These are phyloP conservation scores for Mamestra brassicae DNA, from an alignment of 2,888 invertebrate species.

Conservation along the genomic window DNA sequence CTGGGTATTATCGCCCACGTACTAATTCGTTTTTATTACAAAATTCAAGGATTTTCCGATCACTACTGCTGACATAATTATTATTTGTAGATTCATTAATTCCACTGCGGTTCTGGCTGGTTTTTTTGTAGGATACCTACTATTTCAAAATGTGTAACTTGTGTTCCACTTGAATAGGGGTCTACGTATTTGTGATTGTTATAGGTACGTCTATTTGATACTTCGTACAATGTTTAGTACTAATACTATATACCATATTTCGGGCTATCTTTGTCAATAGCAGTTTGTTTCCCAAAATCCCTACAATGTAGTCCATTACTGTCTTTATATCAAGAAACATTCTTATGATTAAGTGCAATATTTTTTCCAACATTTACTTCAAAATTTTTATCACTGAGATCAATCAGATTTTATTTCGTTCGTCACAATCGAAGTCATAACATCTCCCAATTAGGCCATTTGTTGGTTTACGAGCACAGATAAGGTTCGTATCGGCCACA, in stretches of 20 bases:
- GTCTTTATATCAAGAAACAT: background rate
- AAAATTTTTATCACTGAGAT: slow-evolving; percentile 21
- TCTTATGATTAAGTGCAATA: background rate
- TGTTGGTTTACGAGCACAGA: slow-evolving; percentile 43
- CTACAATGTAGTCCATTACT: no score
- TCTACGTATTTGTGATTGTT: background rate
- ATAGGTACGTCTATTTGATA: no score
- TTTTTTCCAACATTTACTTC: background rate
- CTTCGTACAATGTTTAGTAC: no score
- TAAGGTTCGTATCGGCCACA: slow-evolving; percentile 25
- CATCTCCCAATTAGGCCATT: slow-evolving; percentile 43
- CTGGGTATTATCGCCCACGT: slow-evolving; percentile 23
- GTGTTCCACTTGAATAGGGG: background rate
- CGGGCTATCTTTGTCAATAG: background rate
- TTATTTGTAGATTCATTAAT: slow-evolving; percentile 16
- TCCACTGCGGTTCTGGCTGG: background rate
- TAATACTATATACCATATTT: no score
- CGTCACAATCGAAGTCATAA: slow-evolving; percentile 10
- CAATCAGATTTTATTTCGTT: slow-evolving; percentile 23
- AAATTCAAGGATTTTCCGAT: slow-evolving; percentile 21
- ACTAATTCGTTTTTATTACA: slow-evolving; percentile 27
- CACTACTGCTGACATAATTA: slow-evolving; percentile 1
- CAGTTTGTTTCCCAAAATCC: no score
- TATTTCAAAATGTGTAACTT: background rate
- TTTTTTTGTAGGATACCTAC: background rate